phyloP scores from a whole-genome alignment of 2,888 invertebrate genomes.

The Mycalesis mineus region DNA sequence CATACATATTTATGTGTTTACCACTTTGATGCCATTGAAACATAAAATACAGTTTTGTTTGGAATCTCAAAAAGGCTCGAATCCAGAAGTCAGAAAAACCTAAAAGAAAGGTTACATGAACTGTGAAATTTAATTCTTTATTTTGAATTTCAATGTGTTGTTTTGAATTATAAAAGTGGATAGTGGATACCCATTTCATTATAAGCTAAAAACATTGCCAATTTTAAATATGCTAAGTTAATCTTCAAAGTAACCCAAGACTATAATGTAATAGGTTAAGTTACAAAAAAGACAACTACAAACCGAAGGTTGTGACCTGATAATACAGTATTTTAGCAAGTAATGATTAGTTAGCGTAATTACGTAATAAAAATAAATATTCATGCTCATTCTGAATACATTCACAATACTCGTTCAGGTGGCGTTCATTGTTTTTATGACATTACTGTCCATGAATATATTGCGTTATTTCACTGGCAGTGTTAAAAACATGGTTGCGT shows the following conservation, averaged over 20 bases:
- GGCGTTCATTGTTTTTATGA: constrained; percentile 63
- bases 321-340: not conserved
- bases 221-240: not conserved
- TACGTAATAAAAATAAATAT: constrained; percentile 27
- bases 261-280: not conserved
- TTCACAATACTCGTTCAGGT: constrained; percentile 61
- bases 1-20: too few relatives aligned
- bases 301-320: not conserved
- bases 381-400: constrained; percentile 69
- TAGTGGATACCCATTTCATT: too few relatives aligned
- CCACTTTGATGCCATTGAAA: too few relatives aligned
- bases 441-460: constrained; percentile 68
- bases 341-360: not conserved
- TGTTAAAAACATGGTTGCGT: constrained; percentile 52
- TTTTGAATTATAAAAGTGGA: too few relatives aligned
- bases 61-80: too few relatives aligned
- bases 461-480: constrained; percentile 55
- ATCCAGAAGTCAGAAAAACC: too few relatives aligned
- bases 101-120: too few relatives aligned
- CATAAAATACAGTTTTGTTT: too few relatives aligned
- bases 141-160: too few relatives aligned
- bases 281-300: not conserved
- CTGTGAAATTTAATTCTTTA: too few relatives aligned
- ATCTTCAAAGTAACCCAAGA: not conserved
- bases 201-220: not conserved